Evolutionary conservation across 2,797 vertebrate genomes (phyloP).

Genomic region (Leptodactylus fallax): DNA sequence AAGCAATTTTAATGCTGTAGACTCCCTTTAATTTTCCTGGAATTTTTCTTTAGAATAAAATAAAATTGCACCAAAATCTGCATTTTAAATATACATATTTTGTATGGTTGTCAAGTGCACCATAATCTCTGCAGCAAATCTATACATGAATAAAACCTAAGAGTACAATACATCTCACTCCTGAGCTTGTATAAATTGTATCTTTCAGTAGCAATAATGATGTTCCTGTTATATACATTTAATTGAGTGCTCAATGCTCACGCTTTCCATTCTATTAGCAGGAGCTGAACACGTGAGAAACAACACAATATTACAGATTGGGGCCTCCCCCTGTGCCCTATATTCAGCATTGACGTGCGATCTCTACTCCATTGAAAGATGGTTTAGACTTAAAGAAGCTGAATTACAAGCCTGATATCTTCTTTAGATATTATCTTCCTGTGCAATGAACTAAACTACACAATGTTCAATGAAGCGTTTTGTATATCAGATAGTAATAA

Average conservation of each 20-base stretch:
- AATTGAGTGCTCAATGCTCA: neutral
- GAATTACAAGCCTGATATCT: no score
- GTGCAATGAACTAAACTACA: neutral
- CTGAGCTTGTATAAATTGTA: neutral
- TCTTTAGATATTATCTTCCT: no score
- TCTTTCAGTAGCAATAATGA: constrained; percentile 3
- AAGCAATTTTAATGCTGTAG: no score
- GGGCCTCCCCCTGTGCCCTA: constrained; percentile 17
- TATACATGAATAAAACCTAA: no score
- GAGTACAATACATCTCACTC: neutral
- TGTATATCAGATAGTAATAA: neutral
- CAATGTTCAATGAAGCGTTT: neutral
- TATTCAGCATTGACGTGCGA: neutral
- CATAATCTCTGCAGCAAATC: neutral
- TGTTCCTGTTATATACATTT: constrained; percentile 42
- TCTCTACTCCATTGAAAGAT: neutral
- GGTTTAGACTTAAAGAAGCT: neutral
- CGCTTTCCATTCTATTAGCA: constrained; percentile 32
- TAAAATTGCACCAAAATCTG: neutral
- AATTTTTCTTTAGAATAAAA: constrained; percentile 3
- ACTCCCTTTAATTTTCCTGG: no score
- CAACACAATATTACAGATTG: constrained; percentile 28
- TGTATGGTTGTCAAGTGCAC: neutral
- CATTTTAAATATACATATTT: neutral
- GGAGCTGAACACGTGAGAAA: neutral